These are phyloP conservation scores for Tetraodon nigroviridis DNA, from an alignment of 2,113 vertebrate species.

Conservation along the genomic window DNA sequence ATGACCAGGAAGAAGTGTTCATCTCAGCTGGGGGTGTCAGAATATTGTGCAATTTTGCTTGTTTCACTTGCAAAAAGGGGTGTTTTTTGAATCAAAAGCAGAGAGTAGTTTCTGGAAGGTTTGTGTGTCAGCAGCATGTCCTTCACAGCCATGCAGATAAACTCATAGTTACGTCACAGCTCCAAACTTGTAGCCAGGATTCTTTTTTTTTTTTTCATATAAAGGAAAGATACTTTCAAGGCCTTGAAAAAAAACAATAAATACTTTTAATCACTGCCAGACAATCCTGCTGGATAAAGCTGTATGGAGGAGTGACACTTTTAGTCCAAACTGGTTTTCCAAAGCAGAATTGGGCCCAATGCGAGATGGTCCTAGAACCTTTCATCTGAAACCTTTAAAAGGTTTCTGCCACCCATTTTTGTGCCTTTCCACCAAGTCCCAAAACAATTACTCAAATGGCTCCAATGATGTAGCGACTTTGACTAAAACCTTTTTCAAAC, in stretches of 20 bases:
- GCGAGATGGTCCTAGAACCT: background rate
- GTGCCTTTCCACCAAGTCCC: too few relatives aligned
- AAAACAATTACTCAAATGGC: background rate
- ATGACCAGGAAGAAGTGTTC: constrained; percentile 4
- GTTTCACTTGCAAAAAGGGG: too few relatives aligned
- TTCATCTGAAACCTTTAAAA: background rate
- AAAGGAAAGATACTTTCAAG: background rate
- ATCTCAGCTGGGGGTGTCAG: constrained; percentile 2
- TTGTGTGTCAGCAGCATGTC: background rate
- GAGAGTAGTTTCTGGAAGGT: too few relatives aligned
- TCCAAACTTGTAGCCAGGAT: background rate
- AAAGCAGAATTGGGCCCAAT: background rate
- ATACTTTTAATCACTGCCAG: background rate
- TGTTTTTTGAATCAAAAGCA: too few relatives aligned
- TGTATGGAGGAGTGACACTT: background rate
- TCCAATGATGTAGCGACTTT: background rate
- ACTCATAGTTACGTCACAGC: background rate
- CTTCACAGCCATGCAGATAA: background rate
- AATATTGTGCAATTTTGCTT: background rate
- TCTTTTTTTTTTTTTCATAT: background rate
- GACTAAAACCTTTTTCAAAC: background rate
- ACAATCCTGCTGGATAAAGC: background rate
- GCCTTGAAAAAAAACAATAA: background rate
- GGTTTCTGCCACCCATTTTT: background rate
- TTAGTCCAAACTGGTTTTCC: background rate